These are phyloP conservation scores for Radopholus similis DNA, from an alignment of 1,140 invertebrate species.

Conservation along the genomic window DNA sequence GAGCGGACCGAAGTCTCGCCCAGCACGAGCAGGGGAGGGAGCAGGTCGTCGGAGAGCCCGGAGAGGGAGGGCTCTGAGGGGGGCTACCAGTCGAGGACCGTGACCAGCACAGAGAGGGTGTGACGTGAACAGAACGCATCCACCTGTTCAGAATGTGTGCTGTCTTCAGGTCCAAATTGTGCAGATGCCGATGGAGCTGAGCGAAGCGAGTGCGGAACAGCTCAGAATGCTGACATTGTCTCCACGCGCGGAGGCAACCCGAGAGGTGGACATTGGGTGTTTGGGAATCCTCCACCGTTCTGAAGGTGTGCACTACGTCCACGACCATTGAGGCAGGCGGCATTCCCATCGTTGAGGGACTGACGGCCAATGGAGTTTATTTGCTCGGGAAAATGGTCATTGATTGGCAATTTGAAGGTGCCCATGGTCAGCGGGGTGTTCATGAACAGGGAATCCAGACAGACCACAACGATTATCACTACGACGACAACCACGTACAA, in stretches of 20 bases:
- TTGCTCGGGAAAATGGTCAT: background rate
- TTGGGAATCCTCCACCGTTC: background rate
- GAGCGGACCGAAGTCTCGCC: slow-evolving; percentile 31
- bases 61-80: slow-evolving; percentile 1
- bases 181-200: slow-evolving; percentile 33
- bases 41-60: slow-evolving; percentile 1
- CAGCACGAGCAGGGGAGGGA: background rate
- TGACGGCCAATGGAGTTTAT: slow-evolving; percentile 11
- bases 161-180: slow-evolving; percentile 23
- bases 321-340: slow-evolving; percentile 34
- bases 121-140: background rate
- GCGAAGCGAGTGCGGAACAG: slow-evolving; percentile 9
- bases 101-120: slow-evolving; percentile 36
- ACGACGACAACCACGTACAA: slow-evolving; percentile 45
- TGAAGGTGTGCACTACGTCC: slow-evolving; percentile 30
- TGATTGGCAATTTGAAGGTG: slow-evolving; percentile 6
- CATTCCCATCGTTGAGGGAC: slow-evolving; percentile 20
- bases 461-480: slow-evolving; percentile 39
- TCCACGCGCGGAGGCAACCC: slow-evolving; percentile 21
- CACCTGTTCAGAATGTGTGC: background rate
- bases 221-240: slow-evolving; percentile 18
- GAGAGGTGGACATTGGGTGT: slow-evolving; percentile 14
- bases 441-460: slow-evolving; percentile 21
- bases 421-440: slow-evolving; percentile 23
- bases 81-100: slow-evolving; percentile 29